Evolutionary conservation across 2,113 vertebrate species (phyloP), one percentile per base, ranked within the genome.

Genomic region (Chloropsis hardwickii): DNA sequence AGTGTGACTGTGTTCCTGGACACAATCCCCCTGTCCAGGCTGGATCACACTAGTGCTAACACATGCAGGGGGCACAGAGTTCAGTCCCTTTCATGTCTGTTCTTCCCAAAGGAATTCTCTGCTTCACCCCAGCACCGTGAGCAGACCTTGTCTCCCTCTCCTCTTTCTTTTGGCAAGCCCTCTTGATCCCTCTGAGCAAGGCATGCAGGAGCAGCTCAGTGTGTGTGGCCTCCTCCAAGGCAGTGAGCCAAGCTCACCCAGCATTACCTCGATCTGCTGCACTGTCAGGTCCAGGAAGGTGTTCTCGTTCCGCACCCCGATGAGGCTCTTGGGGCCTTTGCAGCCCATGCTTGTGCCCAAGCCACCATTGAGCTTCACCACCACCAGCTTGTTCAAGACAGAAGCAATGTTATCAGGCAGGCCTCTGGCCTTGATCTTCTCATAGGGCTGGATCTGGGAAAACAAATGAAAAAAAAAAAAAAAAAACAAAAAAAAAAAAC

Each of bases 331-430:
- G 9, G 99, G 99, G 73, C 99, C 99, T 86, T 99, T 99, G 73
- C 99, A 99, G 71, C 99, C 99, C 99, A 99, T 99, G 95, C 99
- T 99, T 72, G 99, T 99, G 66, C 99, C 99, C 97, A 99, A 92
- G 33, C 99, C 99, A 0, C 99, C 99, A 84, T 99, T 99, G 47
- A 99, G 99, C 95, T 99, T 99, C 72, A 99, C 98, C 45, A 99
- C 99, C 10, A 98, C 99, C 35, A 99, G 97, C 92, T 99, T 99
- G 97, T 99, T 99, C 71, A 99, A 94, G 88, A 98, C 98, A 54
- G 98, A 98, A 7, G 98, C 72, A 47, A 99, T 96, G 92, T 98
- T 98, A 65, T 98, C 98, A 0, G 99, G 99, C 40, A 99, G 97
- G 15, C 98, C 98, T 86, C 97, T 96, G 12, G 96, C 97, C 94